A percentile compares a stretch with the other conserved stretches of the same genome.
Conservation (phyloP, 2,797 vertebrate species). For the Hypotaenidia philippensis region DNA sequence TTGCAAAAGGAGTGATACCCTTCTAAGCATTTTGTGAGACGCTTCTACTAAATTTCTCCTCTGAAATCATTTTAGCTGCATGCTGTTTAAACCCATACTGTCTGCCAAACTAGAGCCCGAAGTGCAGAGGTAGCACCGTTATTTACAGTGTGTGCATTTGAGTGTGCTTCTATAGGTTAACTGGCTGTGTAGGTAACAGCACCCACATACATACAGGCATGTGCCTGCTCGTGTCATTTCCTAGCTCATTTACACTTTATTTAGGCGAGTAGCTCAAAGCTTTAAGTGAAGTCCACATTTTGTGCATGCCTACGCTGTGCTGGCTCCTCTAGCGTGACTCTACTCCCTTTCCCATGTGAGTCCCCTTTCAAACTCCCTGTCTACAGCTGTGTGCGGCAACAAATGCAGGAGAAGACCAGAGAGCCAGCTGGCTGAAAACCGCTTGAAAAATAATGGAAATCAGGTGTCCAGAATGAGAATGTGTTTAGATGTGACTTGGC, state of each 20-base stretch:
- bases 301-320: neutral
- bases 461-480: conserved; percentile 14
- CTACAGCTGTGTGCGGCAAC: neutral
- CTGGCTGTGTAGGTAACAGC: neutral
- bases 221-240: neutral
- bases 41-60: neutral
- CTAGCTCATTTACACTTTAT: neutral
- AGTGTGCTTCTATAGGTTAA: neutral
- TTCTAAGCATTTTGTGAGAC: neutral
- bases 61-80: neutral
- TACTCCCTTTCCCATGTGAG: neutral
- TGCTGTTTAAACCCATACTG: neutral
- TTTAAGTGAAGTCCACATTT: neutral
- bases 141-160: neutral
- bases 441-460: conserved; percentile 34
- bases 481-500: conserved; percentile 26
- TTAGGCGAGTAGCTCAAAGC: neutral
- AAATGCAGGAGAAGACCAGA: neutral
- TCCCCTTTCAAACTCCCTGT: neutral
- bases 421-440: conserved; percentile 33
- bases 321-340: neutral
- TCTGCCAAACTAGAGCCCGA: neutral
- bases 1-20: neutral
- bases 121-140: neutral
- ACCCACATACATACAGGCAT: neutral